Base-by-base conservation (phyloP, 2,888 invertebrate species). In the Luffia ferchaultella region DNA sequence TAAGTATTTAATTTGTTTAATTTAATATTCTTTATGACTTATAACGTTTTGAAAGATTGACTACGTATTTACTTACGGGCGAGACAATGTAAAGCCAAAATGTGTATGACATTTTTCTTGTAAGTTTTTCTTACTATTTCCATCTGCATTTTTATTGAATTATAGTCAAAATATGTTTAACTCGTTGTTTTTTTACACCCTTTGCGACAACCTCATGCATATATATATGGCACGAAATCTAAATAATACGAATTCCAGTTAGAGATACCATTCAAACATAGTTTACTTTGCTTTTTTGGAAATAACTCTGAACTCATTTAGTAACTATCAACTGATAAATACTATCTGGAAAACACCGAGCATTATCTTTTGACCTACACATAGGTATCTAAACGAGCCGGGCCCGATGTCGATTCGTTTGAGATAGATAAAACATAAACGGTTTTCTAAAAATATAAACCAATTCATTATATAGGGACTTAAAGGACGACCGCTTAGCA, bases 81-180 rank as follows among this genome's bases (percentile, higher is more conserved):
- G 71, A 78, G 77, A 71, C 64, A 72, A 75, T 70, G 73, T 77
- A 76, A 76, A 72, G 68, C 68, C 73, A 70, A 76, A 75, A 73
- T 79, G 73, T 76, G 74, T 75, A 75, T 79, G 80, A 82, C 79
- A 79, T 82, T 78, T 72, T 73, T 76, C 74, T 76, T 80, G 70
- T 80, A 79, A 79, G 79, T 77, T 80, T 70, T 76, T 70, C 73
- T 80, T 78, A 30, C 30, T 30, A 78, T 79, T 80, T 82, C 77
- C 79, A 80, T 80, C 79, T 77, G 82, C 83, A 83, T 83, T 83
- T 82, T 80, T 83, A 78, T 78, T 82, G 79, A 82, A 83, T 78
- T 83, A 83, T 82, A 83, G 80, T 79, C 82, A 83, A 79, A 79
- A 76, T 83, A 82, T 79, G 82, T 82, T 82, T 51, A 57, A 72